Conservation (phyloP, 2,113 vertebrate genomes). For the Gallinago undulata region DNA sequence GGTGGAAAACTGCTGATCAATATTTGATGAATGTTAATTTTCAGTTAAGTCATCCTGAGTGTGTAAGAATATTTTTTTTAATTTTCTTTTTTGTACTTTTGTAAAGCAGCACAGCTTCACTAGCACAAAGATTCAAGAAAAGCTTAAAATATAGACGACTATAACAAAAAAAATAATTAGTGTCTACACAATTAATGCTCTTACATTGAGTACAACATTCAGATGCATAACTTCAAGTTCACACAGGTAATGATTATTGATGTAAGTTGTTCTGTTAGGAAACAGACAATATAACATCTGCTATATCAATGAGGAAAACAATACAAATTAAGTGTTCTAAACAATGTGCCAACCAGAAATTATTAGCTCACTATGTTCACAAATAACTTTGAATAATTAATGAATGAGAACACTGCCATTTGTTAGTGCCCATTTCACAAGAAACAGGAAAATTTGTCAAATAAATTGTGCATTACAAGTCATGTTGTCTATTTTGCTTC, state of each 20-base stretch:
- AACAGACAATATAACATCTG: background rate
- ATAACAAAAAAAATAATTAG: background rate
- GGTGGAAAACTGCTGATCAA: background rate
- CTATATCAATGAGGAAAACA: background rate
- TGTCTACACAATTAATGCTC: background rate
- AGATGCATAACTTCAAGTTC: background rate
- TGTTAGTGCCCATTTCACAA: background rate
- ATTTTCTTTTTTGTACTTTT: background rate
- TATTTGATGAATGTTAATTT: background rate
- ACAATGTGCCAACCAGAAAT: background rate
- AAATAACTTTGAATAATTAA: background rate
- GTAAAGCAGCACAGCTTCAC: background rate
- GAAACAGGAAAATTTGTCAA: background rate
- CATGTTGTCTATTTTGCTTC: background rate
- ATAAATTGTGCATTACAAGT: background rate
- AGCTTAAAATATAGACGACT: background rate
- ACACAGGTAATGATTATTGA: background rate
- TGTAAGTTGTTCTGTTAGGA: background rate
- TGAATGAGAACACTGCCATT: background rate
- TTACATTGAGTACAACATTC: background rate
- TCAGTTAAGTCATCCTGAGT: background rate
- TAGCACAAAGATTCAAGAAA: background rate
- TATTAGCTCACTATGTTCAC: background rate
- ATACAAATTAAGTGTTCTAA: background rate
- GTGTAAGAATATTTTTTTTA: background rate